phyloP scores from a whole-genome alignment of 2,797 vertebrate genomes.

The Sebastes cheni region DNA sequence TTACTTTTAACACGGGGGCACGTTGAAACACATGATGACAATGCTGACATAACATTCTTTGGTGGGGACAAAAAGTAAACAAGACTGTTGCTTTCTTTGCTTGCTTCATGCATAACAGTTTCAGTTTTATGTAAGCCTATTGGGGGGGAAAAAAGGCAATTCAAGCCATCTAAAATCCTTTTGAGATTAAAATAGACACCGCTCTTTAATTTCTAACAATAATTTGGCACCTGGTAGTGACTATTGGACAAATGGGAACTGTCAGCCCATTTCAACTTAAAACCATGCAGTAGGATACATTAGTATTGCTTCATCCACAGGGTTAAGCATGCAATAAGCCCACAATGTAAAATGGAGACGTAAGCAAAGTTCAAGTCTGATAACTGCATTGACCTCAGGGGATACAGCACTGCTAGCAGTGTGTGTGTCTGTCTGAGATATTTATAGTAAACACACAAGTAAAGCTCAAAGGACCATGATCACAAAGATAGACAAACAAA shows the following conservation, averaged over 20 bases:
- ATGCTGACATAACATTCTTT: too few species aligned
- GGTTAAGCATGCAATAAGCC: background rate
- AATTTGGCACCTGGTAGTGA: background rate
- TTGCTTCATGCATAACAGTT: too few species aligned
- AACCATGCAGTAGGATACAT: background rate
- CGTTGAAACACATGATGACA: too few species aligned
- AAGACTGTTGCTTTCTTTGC: too few species aligned
- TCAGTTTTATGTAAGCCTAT: background rate
- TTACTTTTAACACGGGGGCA: too few species aligned
- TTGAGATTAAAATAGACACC: background rate
- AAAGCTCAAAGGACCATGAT: background rate
- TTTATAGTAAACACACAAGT: constrained; percentile 35
- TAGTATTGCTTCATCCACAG: background rate
- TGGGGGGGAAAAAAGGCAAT: background rate
- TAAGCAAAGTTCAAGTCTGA: constrained; percentile 4
- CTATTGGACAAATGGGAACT: background rate
- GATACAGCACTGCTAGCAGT: background rate
- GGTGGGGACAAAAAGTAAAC: too few species aligned
- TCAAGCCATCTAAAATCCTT: background rate
- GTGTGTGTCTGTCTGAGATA: background rate
- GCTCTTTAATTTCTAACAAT: background rate
- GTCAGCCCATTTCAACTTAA: background rate
- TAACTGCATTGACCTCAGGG: background rate
- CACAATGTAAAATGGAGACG: background rate
- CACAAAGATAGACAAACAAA: background rate